Conservation (phyloP, 2,113 vertebrate species). For the Chaetops frenatus region DNA sequence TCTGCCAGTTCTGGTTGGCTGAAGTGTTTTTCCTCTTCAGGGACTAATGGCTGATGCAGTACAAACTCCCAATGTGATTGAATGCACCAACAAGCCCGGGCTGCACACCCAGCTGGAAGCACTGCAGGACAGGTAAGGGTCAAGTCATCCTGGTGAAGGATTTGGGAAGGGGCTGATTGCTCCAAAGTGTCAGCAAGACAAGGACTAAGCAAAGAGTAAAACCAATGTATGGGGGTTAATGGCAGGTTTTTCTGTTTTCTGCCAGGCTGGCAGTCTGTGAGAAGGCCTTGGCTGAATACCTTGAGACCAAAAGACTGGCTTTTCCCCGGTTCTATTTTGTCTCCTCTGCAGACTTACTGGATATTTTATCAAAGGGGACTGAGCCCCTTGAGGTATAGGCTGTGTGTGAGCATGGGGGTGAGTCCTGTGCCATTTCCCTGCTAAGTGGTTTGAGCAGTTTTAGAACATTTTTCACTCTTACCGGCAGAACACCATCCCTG, state of each 20-base stretch:
- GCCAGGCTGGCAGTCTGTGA: constrained; percentile 67
- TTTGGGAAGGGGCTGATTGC: background rate
- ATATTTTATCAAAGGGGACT: constrained; percentile 74
- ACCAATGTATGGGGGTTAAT: rapidly evolving
- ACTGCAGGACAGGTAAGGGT: constrained; percentile 65
- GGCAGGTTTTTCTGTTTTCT: background rate
- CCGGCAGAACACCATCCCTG: rapidly evolving
- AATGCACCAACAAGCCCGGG: constrained; percentile 73
- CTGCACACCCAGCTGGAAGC: constrained; percentile 62
- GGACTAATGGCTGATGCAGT: constrained; percentile 57
- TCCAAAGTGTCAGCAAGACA: background rate
- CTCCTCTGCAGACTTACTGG: constrained; percentile 74
- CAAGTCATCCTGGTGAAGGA: background rate
- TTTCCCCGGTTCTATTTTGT: constrained; percentile 79
- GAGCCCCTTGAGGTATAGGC: constrained; percentile 67
- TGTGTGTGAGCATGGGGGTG: background rate
- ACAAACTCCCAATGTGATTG: constrained; percentile 71
- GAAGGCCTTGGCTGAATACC: constrained; percentile 75
- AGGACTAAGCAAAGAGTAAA: background rate
- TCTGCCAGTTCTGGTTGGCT: rapidly evolving
- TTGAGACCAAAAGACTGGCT: constrained; percentile 73
- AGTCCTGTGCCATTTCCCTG: background rate
- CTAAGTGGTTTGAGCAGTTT: background rate
- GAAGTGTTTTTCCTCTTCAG: constrained; percentile 11
- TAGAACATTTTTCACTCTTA: background rate